Conservation (phyloP, 1,140 invertebrate genomes). For the Zaprionus africanus region DNA sequence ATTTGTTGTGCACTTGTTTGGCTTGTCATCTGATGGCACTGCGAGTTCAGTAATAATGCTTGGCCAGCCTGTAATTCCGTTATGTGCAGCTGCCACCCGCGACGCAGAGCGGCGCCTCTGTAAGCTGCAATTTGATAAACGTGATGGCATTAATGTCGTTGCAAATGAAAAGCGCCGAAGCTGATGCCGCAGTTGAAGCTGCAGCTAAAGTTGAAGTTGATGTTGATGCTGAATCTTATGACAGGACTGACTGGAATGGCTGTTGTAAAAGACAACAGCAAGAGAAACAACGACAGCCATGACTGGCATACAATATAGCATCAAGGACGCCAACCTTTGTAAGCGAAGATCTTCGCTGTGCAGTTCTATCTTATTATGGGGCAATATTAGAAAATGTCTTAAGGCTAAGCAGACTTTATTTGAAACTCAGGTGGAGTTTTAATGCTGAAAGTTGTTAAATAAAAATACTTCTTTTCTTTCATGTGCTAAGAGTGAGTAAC, state of each 20-base stretch:
- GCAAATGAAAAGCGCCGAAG: constrained; percentile 59
- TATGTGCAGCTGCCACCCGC: constrained; percentile 33
- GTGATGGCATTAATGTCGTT: constrained; percentile 71
- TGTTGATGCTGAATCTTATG: constrained; percentile 7
- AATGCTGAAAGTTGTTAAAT: neutral
- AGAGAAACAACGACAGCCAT: neutral
- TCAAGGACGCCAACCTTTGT: constrained; percentile 15
- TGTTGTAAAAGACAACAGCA: neutral
- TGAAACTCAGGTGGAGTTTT: neutral
- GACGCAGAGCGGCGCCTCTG: constrained; percentile 29
- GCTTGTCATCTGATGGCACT: constrained; percentile 42
- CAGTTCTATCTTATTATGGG: neutral
- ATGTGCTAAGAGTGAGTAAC: too few relatives aligned
- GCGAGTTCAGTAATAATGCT: constrained; percentile 34
- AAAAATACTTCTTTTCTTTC: neutral
- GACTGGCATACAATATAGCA: neutral
- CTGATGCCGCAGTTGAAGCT: constrained; percentile 25
- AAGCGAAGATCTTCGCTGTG: constrained; percentile 11
- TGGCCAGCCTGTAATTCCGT: constrained; percentile 44
- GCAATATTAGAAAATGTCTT: neutral
- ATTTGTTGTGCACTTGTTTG: constrained; percentile 56
- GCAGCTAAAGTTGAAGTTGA: constrained; percentile 13
- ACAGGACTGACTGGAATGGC: neutral
- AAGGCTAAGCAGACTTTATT: neutral
- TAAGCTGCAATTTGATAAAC: constrained; percentile 76